A percentile compares a stretch with the other conserved stretches of the same genome.
These are phyloP conservation scores for Limonius californicus DNA, from an alignment of 1,140 invertebrate species.

Conservation along the genomic window DNA sequence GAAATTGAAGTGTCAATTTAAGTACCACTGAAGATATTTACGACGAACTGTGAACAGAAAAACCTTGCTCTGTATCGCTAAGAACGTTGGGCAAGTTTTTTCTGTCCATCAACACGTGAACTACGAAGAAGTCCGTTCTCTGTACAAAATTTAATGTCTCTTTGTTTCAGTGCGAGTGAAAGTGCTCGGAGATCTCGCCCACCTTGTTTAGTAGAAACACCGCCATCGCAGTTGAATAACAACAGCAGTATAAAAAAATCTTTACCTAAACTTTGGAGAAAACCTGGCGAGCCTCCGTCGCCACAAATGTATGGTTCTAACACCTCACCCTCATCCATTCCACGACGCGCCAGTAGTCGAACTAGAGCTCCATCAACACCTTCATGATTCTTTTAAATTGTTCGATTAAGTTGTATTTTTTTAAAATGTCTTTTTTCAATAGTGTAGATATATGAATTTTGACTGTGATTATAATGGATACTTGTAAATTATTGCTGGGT, in stretches of 20 bases:
- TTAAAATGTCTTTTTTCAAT: neutral
- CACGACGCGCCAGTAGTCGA: constrained; percentile 28
- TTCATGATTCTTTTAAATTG: constrained; percentile 26
- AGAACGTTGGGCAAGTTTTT: too few relatives aligned
- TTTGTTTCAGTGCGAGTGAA: constrained; percentile 36
- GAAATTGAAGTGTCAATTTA: too few relatives aligned
- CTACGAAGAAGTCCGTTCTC: too few relatives aligned
- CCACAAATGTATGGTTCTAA: constrained; percentile 23
- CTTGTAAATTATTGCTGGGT: too few relatives aligned
- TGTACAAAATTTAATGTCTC: constrained; percentile 8
- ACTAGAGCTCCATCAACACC: constrained; percentile 27
- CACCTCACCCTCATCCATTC: constrained; percentile 16
- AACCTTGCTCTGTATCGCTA: too few relatives aligned
- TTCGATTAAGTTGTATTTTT: constrained; percentile 13
- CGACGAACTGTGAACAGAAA: too few relatives aligned
- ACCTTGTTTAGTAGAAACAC: constrained; percentile 19
- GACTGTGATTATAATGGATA: too few relatives aligned
- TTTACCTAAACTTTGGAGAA: constrained; percentile 29
- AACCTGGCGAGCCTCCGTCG: constrained; percentile 32
- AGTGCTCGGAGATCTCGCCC: constrained; percentile 26
- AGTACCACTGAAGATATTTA: too few relatives aligned
- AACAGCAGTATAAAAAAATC: constrained; percentile 16
- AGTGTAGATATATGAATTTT: too few relatives aligned
- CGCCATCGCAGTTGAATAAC: neutral
- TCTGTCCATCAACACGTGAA: too few relatives aligned